Evolutionary conservation across 2,113 vertebrate species (phyloP).

Genomic region (Polyodon spathula): DNA sequence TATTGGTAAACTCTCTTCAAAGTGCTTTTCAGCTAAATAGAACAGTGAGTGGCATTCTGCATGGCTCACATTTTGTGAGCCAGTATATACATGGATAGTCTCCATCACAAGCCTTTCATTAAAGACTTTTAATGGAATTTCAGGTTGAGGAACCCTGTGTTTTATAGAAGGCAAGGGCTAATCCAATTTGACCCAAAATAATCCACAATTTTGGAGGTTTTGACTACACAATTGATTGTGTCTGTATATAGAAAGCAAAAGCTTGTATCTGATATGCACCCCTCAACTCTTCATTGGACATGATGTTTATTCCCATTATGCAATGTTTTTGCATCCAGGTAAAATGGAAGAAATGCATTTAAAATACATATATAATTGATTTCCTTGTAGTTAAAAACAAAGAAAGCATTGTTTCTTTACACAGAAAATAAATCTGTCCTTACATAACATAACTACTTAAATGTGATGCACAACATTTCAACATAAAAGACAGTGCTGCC

Average conservation of each 20-base stretch:
- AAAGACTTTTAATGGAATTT: conserved; percentile 22
- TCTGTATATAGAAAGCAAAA: neutral
- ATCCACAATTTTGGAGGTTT: conserved; percentile 26
- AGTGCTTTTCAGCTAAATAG: neutral
- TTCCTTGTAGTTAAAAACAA: too few relatives aligned
- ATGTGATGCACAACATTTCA: too few relatives aligned
- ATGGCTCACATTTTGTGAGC: conserved; percentile 3
- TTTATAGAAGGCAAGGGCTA: conserved; percentile 22
- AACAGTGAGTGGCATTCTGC: neutral
- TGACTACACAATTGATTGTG: neutral
- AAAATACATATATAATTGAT: too few relatives aligned
- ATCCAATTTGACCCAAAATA: conserved; percentile 25
- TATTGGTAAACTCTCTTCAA: neutral
- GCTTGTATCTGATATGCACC: too few relatives aligned
- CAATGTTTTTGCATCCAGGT: too few relatives aligned
- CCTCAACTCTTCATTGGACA: too few relatives aligned
- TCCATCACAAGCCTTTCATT: conserved; percentile 12
- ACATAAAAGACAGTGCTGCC: too few relatives aligned
- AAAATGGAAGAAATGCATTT: too few relatives aligned
- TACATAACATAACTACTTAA: too few relatives aligned
- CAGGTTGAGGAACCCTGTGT: conserved; percentile 7
- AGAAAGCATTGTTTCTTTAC: too few relatives aligned
- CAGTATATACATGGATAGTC: conserved; percentile 15
- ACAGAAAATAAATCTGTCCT: too few relatives aligned
- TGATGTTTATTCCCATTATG: too few relatives aligned